These are phyloP conservation scores for Drosophila equinoxialis DNA, from an alignment of 1,140 invertebrate species.

Conservation along the genomic window DNA sequence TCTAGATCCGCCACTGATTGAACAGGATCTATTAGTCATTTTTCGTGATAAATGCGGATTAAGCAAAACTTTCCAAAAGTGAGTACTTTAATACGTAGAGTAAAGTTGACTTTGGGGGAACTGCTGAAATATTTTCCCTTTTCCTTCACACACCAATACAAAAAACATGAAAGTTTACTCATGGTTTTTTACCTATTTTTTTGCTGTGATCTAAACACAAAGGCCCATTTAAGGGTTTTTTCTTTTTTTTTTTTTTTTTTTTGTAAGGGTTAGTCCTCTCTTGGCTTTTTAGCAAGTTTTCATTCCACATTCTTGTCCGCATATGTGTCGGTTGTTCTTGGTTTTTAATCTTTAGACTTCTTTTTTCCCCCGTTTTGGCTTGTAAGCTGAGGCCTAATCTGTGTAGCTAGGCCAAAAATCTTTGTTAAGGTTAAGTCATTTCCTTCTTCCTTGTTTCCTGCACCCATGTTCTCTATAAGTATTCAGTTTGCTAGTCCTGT, in stretches of 20 bases:
- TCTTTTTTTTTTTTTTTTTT: background rate
- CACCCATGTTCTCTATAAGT: too few species aligned
- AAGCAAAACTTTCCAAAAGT: too few species aligned
- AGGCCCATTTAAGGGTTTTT: background rate
- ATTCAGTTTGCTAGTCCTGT: background rate
- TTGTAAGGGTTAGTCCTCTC: background rate
- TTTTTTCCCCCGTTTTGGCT: background rate
- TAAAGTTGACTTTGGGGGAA: background rate
- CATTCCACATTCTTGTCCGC: conserved; percentile 7
- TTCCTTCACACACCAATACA: background rate
- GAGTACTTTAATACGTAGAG: too few species aligned
- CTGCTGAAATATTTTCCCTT: background rate
- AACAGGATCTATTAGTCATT: too few species aligned
- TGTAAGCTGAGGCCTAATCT: conserved; percentile 3
- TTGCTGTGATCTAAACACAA: background rate
- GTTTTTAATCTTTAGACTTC: conserved; percentile 3
- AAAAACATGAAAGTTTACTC: background rate
- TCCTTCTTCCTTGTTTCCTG: background rate
- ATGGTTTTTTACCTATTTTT: background rate
- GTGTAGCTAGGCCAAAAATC: background rate
- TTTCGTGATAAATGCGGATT: too few species aligned
- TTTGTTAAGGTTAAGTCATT: conserved; percentile 11
- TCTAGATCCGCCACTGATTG: too few species aligned
- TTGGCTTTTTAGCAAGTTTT: background rate
- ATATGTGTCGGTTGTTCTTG: conserved; percentile 6